These are phyloP conservation scores for Muscicapa comitata DNA, from an alignment of 2,797 vertebrate genomes.

Conservation along the genomic window DNA sequence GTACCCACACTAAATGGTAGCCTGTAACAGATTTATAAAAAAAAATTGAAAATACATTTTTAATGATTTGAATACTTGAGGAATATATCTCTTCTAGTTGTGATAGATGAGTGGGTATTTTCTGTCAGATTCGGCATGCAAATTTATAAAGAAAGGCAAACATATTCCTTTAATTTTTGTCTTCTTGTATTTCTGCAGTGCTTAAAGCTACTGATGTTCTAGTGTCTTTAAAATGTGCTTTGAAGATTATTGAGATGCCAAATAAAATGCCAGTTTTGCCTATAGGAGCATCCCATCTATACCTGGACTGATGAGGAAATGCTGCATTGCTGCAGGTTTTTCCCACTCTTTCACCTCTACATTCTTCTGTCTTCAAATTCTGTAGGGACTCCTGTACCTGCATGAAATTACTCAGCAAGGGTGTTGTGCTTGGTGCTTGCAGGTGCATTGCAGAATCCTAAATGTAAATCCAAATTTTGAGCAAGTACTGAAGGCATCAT, in stretches of 20 bases:
- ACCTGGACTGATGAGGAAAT: not conserved
- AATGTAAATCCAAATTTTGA: not conserved
- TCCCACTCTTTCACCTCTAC: not conserved
- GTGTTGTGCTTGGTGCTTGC: not conserved
- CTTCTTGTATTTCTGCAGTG: not conserved
- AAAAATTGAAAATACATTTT: slow-evolving; percentile 41
- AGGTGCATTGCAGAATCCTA: not conserved
- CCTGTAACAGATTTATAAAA: not conserved
- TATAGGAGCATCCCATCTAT: not conserved
- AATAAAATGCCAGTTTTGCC: not conserved
- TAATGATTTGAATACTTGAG: slow-evolving; percentile 35
- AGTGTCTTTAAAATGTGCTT: not conserved
- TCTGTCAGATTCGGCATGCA: slow-evolving; percentile 23
- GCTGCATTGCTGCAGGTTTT: not conserved
- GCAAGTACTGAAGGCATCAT: not conserved
- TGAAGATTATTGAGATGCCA: not conserved
- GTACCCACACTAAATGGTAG: slow-evolving; percentile 11
- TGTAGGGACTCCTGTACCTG: not conserved
- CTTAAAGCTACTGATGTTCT: not conserved
- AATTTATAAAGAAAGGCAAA: slow-evolving; percentile 47
- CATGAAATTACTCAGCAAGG: not conserved
- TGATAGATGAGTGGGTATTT: slow-evolving; percentile 21
- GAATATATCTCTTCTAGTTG: slow-evolving; percentile 16
- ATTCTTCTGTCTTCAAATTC: not conserved
- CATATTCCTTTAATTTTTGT: not conserved